A percentile compares a stretch with the other conserved stretches of the same genome.
Conservation (phyloP, 2,113 vertebrate species). For the Platichthys flesus region DNA sequence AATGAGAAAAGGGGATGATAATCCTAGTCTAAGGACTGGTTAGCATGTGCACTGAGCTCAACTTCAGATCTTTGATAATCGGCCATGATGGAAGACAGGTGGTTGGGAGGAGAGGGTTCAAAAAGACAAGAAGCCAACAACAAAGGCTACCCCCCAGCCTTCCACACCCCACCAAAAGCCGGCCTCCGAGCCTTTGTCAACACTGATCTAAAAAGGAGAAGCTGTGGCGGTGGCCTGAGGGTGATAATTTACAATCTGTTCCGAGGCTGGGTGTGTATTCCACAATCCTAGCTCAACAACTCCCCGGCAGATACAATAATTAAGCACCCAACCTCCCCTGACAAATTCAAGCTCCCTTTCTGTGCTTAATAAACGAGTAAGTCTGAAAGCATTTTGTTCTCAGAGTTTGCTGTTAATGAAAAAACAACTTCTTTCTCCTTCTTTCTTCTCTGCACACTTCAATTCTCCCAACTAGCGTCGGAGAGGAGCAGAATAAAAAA, state of each 20-base stretch:
- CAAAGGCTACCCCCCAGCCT: constrained; percentile 47
- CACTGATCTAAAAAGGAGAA: constrained; percentile 51
- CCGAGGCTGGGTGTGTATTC: neutral
- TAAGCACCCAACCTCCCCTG: neutral
- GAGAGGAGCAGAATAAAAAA: constrained; percentile 59
- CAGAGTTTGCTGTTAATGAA: constrained; percentile 40
- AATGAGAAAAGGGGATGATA: neutral
- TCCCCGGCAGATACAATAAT: constrained; percentile 15
- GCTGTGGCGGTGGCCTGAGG: constrained; percentile 39
- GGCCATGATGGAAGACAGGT: constrained; percentile 57
- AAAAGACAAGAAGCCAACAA: constrained; percentile 67
- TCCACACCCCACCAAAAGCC: constrained; percentile 40
- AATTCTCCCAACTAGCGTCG: constrained; percentile 4
- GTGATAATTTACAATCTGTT: constrained; percentile 64
- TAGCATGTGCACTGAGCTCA: neutral
- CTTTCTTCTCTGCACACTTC: constrained; percentile 35
- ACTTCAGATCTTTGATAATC: constrained; percentile 48
- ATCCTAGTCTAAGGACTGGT: neutral
- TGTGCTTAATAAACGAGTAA: constrained; percentile 26
- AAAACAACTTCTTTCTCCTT: constrained; percentile 18
- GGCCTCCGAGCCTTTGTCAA: constrained; percentile 59
- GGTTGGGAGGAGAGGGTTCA: constrained; percentile 47
- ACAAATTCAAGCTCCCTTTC: constrained; percentile 19
- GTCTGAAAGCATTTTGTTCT: constrained; percentile 28
- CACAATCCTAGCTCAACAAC: constrained; percentile 12